Conservation (phyloP, 2,888 invertebrate genomes). For the Ashinkailepas kermadecensis region DNA sequence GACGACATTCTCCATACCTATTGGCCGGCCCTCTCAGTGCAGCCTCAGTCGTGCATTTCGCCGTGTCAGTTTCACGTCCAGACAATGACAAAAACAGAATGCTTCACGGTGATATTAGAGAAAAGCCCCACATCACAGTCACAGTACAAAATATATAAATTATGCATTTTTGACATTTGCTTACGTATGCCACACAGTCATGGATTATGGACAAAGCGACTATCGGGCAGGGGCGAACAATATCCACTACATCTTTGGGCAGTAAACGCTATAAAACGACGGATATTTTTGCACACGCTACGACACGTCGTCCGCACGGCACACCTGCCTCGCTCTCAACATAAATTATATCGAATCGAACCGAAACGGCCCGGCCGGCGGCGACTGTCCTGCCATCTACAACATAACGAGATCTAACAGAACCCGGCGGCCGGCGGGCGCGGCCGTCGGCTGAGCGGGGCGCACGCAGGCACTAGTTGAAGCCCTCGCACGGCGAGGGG, state of each 20-base stretch:
- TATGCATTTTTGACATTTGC: neutral
- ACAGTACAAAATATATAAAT: neutral
- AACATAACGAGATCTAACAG: conserved; percentile 1
- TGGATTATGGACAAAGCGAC: neutral
- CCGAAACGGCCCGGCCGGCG: neutral
- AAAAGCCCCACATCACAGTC: neutral
- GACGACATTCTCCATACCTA: too few species aligned
- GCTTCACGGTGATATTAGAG: neutral
- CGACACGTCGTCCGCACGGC: neutral
- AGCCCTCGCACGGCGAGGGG: neutral
- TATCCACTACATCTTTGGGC: conserved; percentile 1
- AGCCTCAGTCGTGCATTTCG: too few species aligned
- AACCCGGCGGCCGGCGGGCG: neutral
- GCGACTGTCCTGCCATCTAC: neutral
- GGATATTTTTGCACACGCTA: neutral
- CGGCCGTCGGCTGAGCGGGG: neutral
- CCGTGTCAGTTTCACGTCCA: too few species aligned
- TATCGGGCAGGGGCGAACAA: neutral
- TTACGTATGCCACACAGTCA: neutral
- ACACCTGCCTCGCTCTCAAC: neutral
- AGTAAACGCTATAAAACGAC: neutral
- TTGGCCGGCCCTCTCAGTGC: too few species aligned
- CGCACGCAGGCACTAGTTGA: neutral
- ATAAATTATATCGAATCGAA: neutral
- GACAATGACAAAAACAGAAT: too few species aligned